Evolutionary conservation across 2,113 vertebrate genomes (phyloP), one percentile per base, ranked within the genome.

Genomic region (Agapornis roseicollis): DNA sequence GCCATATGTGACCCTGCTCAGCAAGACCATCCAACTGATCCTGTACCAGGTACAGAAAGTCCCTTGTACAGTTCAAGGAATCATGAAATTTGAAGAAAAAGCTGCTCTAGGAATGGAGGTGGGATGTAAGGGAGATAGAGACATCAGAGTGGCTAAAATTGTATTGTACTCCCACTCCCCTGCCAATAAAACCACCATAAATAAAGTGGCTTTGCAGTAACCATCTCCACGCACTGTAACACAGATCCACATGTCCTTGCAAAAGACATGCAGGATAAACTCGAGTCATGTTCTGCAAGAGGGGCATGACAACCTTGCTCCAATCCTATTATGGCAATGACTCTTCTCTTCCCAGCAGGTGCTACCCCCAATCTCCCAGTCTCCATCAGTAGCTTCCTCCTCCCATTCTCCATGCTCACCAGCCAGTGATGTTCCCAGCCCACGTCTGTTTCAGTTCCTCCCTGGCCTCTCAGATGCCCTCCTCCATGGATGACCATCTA

Each of bases 161-260:
- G 96, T 96, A 96, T 95, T 96, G 94, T 94, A 97, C 94, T 96
- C 95, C 93, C 95, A 96, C 96, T 97, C 94, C 96, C 95, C 93
- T 97, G 96, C 95, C 96, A 97, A 96, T 96, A 96, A 96, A 93
- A 95, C 37, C 92, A 95, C 94, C 93, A 96, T 94, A 96, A 96
- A 97, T 97, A 95, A 97, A 97, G 93, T 93, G 95, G 93, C 95
- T 96, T 96, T 95, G 95, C 91, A 93, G 83, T 97, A 93, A 80
- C 96, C 93, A 94, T 91, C 96, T 94, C 93, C 96, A 79, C 90
- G 41, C 90, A 3, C 31, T 96, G 96, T 85, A 96, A 31, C 85
- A 93, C 85, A 84, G 85, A 85, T 90, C 24, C 91, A 79, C 27
- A 11, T 87, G 90, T 86, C 96, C 93, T 94, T 66, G 93, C 94